These are phyloP conservation scores for Harpalus rufipes DNA, from an alignment of 2,888 invertebrate species.

Conservation along the genomic window DNA sequence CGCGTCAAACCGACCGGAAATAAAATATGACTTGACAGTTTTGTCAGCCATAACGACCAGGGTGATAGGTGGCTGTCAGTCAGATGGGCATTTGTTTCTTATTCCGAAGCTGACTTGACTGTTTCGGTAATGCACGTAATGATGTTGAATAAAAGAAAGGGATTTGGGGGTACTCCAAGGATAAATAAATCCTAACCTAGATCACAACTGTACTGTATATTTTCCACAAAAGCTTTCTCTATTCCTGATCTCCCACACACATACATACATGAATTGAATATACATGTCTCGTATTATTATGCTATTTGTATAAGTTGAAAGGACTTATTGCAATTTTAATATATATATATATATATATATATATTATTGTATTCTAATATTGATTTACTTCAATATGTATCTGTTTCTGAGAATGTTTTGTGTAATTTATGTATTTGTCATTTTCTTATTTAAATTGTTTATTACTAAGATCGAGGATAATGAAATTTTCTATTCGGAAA, in stretches of 20 bases:
- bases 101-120: conserved; percentile 17
- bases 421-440: no score
- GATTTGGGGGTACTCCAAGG: background rate
- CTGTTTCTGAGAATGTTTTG: no score
- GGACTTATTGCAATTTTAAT: no score
- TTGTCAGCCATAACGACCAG: background rate
- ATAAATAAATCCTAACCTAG: background rate
- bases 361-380: no score
- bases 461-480: no score
- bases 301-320: no score
- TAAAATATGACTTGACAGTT: conserved; percentile 43
- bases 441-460: no score
- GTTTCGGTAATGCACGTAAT: conserved; percentile 19
- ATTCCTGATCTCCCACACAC: no score
- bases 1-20: conserved; percentile 51
- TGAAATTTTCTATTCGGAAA: no score
- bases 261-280: background rate
- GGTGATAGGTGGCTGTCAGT: conserved; percentile 20
- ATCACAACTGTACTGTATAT: background rate
- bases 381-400: no score
- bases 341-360: no score
- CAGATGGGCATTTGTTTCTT: conserved; percentile 37
- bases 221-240: background rate
- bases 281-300: no score
- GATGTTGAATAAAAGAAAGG: conserved; percentile 33